Base-by-base conservation (phyloP, 2,797 vertebrate species). In the Prionace glauca region DNA sequence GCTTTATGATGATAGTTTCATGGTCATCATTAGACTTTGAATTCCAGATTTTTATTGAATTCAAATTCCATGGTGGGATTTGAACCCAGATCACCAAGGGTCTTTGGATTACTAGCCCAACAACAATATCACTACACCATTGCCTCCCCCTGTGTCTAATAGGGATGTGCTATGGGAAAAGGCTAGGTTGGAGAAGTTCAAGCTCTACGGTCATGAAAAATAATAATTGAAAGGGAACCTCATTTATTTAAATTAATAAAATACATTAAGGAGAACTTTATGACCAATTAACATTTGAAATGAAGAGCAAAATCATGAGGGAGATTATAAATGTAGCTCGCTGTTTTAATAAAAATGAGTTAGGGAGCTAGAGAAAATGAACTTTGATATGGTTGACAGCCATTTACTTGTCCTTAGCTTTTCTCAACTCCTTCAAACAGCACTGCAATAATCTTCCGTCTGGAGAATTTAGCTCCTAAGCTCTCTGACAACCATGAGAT, bases 341-440 rank as follows among this genome's bases (percentile, higher is more conserved):
- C 3, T 92, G n/a, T 8, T 92, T 24, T 36, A 67, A 67, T 36
- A 62, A 36, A n/a, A 84, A 18, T 22, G 16, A 22, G n/a, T 69
- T 69, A 69, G 65, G 10, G 62, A 36, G 18, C 60, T 62, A 91
- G 16, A 14, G 7, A 14, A 41, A 62, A 91, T 91, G 29, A 62
- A 62, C 88, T n/a, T 91, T 91, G 88, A 91, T 65, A 29, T 36
- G 88, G 20, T 91, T 65, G 56, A 36, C 14, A 91, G 60, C 88
- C 87, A 90, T 62, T 90, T 90, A 56, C 29, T 60, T 62, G 87
- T 90, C 87, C 88, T 91, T 65, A 29, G 16, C 60, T 62, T 91
- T 91, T 91, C 18, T 91, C 62, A 91, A n/a, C 36, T 62, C 20
- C 88, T 65, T 91, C 60, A 62, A 62, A 91, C 60, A 65, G 60